phyloP scores from a whole-genome alignment of 2,888 invertebrate species.

The Stenodema calcarata region DNA sequence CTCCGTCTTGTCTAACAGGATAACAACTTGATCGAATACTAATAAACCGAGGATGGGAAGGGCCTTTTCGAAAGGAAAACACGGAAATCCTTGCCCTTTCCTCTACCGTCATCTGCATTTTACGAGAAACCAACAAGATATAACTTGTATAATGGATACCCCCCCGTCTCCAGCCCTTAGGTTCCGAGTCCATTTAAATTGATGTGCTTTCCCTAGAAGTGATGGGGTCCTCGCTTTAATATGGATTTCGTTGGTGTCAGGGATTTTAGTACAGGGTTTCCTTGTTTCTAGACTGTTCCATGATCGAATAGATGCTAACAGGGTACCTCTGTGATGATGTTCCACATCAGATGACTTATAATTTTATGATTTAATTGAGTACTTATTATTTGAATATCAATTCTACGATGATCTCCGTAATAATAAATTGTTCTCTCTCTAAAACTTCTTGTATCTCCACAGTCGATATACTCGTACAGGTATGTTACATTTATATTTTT shows the following conservation, averaged over 20 bases:
- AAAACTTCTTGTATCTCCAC: no score
- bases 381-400: no score
- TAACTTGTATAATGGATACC: constrained; percentile 1
- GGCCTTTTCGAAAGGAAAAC: background rate
- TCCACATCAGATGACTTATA: no score
- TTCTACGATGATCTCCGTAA: no score
- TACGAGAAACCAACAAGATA: constrained; percentile 13
- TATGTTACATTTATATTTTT: no score
- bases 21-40: constrained; percentile 24
- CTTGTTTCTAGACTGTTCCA: background rate
- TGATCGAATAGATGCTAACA: background rate
- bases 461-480: no score
- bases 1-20: constrained; percentile 3
- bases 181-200: background rate
- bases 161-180: background rate
- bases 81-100: background rate
- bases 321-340: background rate
- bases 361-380: no score
- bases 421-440: no score
- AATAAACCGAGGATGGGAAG: background rate
- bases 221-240: background rate
- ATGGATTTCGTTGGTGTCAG: background rate
- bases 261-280: background rate
- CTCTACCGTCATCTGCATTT: constrained; percentile 5
- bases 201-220: background rate